phyloP scores from a whole-genome alignment of 1,140 invertebrate genomes.

The Ruditapes philippinarum region DNA sequence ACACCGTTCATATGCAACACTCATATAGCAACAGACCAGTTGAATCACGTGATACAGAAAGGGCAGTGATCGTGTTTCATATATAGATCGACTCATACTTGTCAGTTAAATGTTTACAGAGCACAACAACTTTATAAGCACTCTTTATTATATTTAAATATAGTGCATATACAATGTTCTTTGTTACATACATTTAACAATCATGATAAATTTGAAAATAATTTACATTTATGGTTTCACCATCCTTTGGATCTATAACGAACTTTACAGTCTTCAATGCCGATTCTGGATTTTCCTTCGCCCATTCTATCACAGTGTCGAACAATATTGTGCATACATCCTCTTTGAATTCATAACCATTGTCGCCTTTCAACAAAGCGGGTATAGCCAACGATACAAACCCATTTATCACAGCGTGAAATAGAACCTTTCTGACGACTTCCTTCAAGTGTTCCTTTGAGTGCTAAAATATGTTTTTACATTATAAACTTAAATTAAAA shows the following conservation, averaged over 20 bases:
- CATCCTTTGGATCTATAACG: conserved; percentile 17
- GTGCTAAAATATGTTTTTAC: not conserved
- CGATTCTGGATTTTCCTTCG: not conserved
- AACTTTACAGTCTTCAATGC: not conserved
- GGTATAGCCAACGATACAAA: conserved; percentile 38
- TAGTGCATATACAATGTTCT: too few relatives aligned
- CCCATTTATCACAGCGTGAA: not conserved
- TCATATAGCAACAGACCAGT: too few relatives aligned
- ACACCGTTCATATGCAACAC: too few relatives aligned
- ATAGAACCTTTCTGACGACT: not conserved
- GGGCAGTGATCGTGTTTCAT: too few relatives aligned
- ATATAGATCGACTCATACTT: too few relatives aligned
- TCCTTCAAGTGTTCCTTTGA: not conserved
- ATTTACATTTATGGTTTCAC: not conserved
- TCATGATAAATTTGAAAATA: too few relatives aligned
- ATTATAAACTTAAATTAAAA: not conserved
- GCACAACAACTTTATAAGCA: too few relatives aligned
- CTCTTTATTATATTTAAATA: too few relatives aligned
- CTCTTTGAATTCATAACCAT: not conserved
- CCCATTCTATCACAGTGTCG: conserved; percentile 2
- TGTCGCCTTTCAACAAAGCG: conserved; percentile 3
- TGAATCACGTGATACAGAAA: too few relatives aligned
- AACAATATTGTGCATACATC: conserved; percentile 8
- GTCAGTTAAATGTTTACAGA: too few relatives aligned
- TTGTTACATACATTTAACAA: too few relatives aligned